phyloP scores from a whole-genome alignment of 2,888 invertebrate species.

The Plusia festucae region DNA sequence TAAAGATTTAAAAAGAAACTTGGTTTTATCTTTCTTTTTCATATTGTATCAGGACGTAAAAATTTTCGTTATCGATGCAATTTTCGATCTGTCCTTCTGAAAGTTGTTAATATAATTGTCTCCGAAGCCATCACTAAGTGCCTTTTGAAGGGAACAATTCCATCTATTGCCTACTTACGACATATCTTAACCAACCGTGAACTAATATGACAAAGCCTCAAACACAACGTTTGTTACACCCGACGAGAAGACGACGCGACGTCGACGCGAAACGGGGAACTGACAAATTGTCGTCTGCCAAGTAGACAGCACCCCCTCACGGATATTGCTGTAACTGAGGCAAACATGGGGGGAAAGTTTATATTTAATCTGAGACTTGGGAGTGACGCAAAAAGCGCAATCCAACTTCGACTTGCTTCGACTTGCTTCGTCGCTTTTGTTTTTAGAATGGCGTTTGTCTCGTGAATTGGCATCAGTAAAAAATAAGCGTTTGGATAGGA shows the following conservation, averaged over 20 bases:
- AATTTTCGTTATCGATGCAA: not conserved
- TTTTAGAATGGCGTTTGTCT: conserved; percentile 59
- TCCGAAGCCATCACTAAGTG: not conserved
- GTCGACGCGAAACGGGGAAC: conserved; percentile 52
- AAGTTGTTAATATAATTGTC: not conserved
- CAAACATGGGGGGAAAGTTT: conserved; percentile 71
- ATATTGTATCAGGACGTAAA: not conserved
- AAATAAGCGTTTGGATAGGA: conserved; percentile 37
- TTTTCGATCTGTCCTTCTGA: not conserved
- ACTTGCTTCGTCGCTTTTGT: conserved; percentile 62
- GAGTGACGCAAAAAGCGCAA: conserved; percentile 68
- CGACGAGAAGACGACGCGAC: conserved; percentile 43
- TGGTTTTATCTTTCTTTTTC: not conserved
- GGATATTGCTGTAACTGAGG: conserved; percentile 70
- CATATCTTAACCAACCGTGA: conserved; percentile 47
- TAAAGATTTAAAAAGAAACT: conserved; percentile 16
- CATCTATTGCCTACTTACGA: conserved; percentile 17
- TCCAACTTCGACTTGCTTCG: conserved; percentile 63
- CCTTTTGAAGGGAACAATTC: not conserved
- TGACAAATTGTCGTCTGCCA: conserved; percentile 73
- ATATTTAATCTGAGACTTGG: conserved; percentile 75
- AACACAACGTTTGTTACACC: conserved; percentile 44
- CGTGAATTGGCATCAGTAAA: conserved; percentile 39
- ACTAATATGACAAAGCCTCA: conserved; percentile 55
- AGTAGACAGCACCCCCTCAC: conserved; percentile 61